Base-by-base conservation (phyloP, 37 sponge, comb jelly and placozoan genomes). In the Chondrosia reniformis region DNA sequence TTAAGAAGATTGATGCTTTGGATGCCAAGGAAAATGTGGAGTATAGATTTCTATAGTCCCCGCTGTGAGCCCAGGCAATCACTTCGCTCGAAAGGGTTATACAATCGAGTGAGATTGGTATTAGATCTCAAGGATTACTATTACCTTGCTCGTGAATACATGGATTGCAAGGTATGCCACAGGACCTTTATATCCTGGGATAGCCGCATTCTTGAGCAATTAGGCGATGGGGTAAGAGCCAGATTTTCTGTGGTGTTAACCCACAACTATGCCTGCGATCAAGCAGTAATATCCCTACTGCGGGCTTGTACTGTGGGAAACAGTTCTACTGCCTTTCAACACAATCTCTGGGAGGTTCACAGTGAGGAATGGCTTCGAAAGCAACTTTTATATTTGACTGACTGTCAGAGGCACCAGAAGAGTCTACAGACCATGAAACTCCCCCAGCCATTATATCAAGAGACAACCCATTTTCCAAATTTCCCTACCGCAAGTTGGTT, bases 11-110 rank as follows among this genome's bases (percentile, higher is more conserved):
- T 75, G 1, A 28, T 75, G 2, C 54, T 75, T 12, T 75, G 76
- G 76, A 75, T 75, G 76, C 81, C 81, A 37, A 69, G 74, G 74
- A 69, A 72, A 43, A 5, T 82, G 49, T 82, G 83, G 83, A 59
- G 3, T 37, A 25, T 59, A 2, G 76, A 82, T 49, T 75, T 82
- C 54, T 21, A 42, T 6, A 75, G 83, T 27, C 76, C 83, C 33
- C 7, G 73, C 33, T 81, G 82, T 74, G 2, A 46, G 8, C 34
- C 80, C 31, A 32, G 19, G 38, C 3, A 45, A 12, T 62, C 49
- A 7, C 75, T 74, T 33, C 9, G 27, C 9, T 83, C 84, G 12
- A 83, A 49, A 46, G 84, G 84, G 1, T 31, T 76, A 5, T 76
- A 83, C 41, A 63, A 64, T 4, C 28, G 24, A 4, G 55, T 62